Percentiles rank a stretch among this genome's conserved stretches.
These are phyloP conservation scores for Zele albiditarsus DNA, from an alignment of 2,888 invertebrate species.

Conservation along the genomic window DNA sequence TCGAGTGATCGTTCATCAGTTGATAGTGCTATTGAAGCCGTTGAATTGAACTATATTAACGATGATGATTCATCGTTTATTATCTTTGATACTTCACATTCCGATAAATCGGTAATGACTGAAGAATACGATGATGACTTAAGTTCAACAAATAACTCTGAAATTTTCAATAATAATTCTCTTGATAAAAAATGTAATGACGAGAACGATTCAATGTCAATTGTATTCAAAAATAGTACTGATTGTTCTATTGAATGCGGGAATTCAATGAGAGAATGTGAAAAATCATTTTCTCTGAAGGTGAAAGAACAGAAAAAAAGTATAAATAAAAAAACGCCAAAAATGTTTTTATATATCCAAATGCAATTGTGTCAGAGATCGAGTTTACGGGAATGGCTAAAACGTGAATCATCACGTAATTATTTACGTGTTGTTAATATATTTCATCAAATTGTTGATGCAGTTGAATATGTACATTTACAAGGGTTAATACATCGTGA, in stretches of 20 bases:
- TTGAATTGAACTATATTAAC: constrained; percentile 53
- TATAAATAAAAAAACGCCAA: constrained; percentile 58
- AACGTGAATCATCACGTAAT: constrained; percentile 62
- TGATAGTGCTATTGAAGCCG: constrained; percentile 66
- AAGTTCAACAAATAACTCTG: constrained; percentile 18
- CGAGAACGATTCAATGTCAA: constrained; percentile 37
- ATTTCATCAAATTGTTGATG: constrained; percentile 93
- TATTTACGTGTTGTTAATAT: constrained; percentile 77
- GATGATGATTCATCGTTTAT: constrained; percentile 74
- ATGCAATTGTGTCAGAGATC: constrained; percentile 96
- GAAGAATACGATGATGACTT: constrained; percentile 42
- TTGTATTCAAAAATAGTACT: constrained; percentile 38
- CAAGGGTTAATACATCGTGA: constrained; percentile 96
- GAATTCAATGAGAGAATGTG: constrained; percentile 40
- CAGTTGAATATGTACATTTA: constrained; percentile 96
- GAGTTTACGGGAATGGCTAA: constrained; percentile 93
- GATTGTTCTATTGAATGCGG: constrained; percentile 31
- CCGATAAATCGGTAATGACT: constrained; percentile 57
- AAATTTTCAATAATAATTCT: constrained; percentile 3
- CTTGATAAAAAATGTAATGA: not conserved
- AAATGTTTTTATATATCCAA: constrained; percentile 93
- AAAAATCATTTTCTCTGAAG: constrained; percentile 52
- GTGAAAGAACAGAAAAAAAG: constrained; percentile 42
- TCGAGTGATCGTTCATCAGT: constrained; percentile 62
- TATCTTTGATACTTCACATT: constrained; percentile 71